Base-by-base conservation (phyloP, 2,888 invertebrate species). In the Andrena marginata region DNA sequence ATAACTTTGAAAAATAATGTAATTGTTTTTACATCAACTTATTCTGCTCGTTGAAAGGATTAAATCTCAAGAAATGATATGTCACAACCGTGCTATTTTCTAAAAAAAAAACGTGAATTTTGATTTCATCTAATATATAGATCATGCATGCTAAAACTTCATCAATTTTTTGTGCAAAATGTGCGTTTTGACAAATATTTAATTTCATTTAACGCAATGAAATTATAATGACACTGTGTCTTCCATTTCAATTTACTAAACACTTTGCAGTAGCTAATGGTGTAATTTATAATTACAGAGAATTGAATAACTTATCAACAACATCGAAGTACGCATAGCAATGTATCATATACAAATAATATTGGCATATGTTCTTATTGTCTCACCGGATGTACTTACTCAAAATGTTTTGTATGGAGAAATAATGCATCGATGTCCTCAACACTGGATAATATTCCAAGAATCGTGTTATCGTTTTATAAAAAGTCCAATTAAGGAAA, bases 381-480 rank as follows among this genome's bases (percentile, higher is more conserved):
- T 59, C 10, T 62, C 23, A 3, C 26, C 33, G 10, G 33, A 70
- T 4, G 69, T 62, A 42, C 16, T 72, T 56, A 85, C 91, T 23
- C 93, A 94, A 84, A 90, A 90, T 64, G 3, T 83, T n/a, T 89
- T 85, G 16, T 90, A 91, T 70, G 91, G 88, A 20, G 90, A 93
- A 6, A 35, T 72, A 16, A 79, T 87, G 31, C 89, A 90, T 62
- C 90, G 95, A 91, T 99, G 99, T 94, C 99, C 98, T 0, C 96
- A 97, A 71, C 96, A 98, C 93, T 99, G 99, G 99, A 94, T 97
- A n/a, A 96, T 96, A 42, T 97, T 96, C 92, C 96, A 96, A 85
- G 96, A 97, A 81, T 96, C 97, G 0, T 99, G 99, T 94, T 99
- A 98, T 93, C 96, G 97, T 69, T 99, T 99, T 91, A 97, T 98